Conservation (phyloP, 2,113 vertebrate species). For the Jacana jacana region DNA sequence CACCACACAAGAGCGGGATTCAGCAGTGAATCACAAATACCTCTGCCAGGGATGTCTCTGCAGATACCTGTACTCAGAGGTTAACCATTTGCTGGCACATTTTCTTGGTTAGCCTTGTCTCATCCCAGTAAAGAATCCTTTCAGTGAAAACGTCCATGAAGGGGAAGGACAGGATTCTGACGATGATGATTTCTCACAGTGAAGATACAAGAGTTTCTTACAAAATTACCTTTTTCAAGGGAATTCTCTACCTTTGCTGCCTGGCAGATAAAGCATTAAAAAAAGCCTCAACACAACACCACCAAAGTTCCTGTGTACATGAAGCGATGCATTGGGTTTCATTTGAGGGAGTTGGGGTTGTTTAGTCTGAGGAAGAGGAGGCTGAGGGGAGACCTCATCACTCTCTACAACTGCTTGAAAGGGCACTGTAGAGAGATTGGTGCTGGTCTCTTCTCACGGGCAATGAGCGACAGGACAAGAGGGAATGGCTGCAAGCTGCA, state of each 20-base stretch:
- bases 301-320: neutral
- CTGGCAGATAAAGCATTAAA: neutral
- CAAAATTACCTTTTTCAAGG: neutral
- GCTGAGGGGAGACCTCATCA: too few relatives aligned
- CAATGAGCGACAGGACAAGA: too few relatives aligned
- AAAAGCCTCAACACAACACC: neutral
- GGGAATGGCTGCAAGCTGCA: too few relatives aligned
- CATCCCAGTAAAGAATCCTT: neutral
- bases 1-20: fast-evolving
- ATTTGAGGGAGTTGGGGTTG: too few relatives aligned
- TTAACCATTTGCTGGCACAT: neutral
- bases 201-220: neutral
- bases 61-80: neutral
- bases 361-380: too few relatives aligned
- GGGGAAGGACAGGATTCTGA: neutral
- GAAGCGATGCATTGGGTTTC: too few relatives aligned
- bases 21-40: neutral
- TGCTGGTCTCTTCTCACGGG: too few relatives aligned
- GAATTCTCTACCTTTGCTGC: neutral
- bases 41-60: neutral
- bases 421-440: too few relatives aligned
- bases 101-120: neutral
- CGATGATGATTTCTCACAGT: neutral
- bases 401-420: too few relatives aligned
- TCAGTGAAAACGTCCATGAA: neutral